Conservation (phyloP, 2,888 invertebrate species). For the Sepioteuthis lessoniana region DNA sequence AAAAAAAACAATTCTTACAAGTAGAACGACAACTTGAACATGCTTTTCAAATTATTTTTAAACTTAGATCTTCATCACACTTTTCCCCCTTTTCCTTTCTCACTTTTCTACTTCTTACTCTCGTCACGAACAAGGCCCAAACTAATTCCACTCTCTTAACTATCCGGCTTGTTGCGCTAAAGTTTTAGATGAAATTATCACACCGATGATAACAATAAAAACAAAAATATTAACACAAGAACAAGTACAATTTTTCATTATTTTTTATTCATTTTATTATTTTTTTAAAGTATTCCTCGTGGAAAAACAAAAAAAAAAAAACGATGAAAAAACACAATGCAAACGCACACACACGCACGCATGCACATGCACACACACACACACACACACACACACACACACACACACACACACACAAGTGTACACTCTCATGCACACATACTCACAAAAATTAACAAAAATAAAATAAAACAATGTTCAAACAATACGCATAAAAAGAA, state of each 20-base stretch:
- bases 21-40: background rate
- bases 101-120: background rate
- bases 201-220: background rate
- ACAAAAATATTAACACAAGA: background rate
- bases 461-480: background rate
- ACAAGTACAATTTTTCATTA: background rate
- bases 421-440: too few species aligned
- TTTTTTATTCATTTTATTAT: too few species aligned
- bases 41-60: background rate
- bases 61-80: background rate
- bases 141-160: background rate
- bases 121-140: background rate
- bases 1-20: background rate
- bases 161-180: background rate
- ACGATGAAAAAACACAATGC: background rate
- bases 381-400: too few species aligned
- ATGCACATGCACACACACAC: too few species aligned
- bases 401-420: too few species aligned
- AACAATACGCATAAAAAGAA: background rate
- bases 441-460: background rate
- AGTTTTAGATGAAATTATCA: background rate
- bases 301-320: background rate
- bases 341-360: too few species aligned
- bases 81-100: background rate
- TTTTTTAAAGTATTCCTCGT: background rate